Evolutionary conservation across 1,140 invertebrate genomes (phyloP), one percentile per base, ranked within the genome.

Genomic region (Calephelis nemesis): DNA sequence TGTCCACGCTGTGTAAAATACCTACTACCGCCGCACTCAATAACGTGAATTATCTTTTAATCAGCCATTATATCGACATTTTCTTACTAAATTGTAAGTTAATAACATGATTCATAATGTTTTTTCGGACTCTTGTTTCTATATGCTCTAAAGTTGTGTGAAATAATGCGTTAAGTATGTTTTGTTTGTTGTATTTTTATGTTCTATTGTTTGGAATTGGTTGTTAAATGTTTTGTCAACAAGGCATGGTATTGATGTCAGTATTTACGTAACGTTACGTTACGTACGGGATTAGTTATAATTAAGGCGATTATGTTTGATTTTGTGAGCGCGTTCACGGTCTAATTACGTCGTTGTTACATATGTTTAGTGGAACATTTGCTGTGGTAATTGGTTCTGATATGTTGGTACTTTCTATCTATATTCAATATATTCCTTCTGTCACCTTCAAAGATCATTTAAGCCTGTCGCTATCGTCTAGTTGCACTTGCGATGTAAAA

Each of bases 251-350:
- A 58, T 58, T 58, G 54, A 58, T 58, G 54, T 58, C 54, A 58
- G 54, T 58, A 10, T 54, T 58, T 58, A 58, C 54, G 54, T 58
- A 58, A 58, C 54, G n/a, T 54, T 8, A 58, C 42, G 19, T 58
- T 58, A 58, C 54, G 54, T 58, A 30, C 54, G 19, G 54, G 54
- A 60, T 60, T 60, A 60, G 54, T 30, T 30, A 60, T 11, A 60
- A 60, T 60, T 60, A 60, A 60, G 39, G 54, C 54, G 39, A 60
- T 60, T 60, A 60, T 60, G 54, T 58, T 58, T 58, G 15, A 58
- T 58, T 58, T 58, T 30, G 30, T 58, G 54, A 58, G 30, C 13
- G 54, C 54, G 54, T 58, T 58, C 54, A 58, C 30, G 54, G 54
- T 58, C 54, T 58, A 58, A 39, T 58, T 58, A 39, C 30, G 19